These are phyloP conservation scores for Macroglossus sobrinus DNA, from an alignment of 2,113 vertebrate genomes.

Conservation along the genomic window DNA sequence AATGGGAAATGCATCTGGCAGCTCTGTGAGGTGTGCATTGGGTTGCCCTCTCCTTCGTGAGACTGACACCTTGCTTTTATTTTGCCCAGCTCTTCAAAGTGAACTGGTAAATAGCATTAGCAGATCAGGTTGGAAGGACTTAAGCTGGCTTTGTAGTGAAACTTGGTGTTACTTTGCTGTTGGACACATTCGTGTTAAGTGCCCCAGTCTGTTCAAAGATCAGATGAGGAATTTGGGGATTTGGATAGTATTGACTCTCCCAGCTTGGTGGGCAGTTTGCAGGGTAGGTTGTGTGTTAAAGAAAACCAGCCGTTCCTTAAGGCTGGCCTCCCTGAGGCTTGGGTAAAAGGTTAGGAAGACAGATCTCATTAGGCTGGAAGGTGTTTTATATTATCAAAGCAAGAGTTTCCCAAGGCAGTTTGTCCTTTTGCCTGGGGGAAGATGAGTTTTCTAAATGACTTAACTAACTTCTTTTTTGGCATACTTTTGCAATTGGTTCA, in stretches of 20 bases:
- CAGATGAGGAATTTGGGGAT: background rate
- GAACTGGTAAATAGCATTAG: slow-evolving; percentile 64
- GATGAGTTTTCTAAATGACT: slow-evolving; percentile 81
- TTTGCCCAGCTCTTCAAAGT: slow-evolving; percentile 63
- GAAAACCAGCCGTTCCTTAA: slow-evolving; percentile 5
- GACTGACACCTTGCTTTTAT: slow-evolving; percentile 55
- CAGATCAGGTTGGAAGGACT: slow-evolving; percentile 50
- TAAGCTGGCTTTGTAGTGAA: background rate
- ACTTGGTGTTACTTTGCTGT: background rate
- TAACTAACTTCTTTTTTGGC: slow-evolving; percentile 82
- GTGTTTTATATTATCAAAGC: slow-evolving; percentile 58
- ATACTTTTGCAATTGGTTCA: slow-evolving; percentile 81
- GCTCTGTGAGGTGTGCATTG: background rate
- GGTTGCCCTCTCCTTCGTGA: slow-evolving; percentile 21
- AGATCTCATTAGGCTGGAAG: slow-evolving; percentile 49
- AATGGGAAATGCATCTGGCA: slow-evolving; percentile 62
- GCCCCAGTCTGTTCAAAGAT: background rate
- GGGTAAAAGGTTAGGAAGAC: slow-evolving; percentile 23
- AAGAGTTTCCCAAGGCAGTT: slow-evolving; percentile 74
- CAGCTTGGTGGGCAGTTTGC: background rate
- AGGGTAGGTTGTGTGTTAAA: background rate
- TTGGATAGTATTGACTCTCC: background rate
- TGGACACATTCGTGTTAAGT: slow-evolving; percentile 23
- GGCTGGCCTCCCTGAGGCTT: background rate
- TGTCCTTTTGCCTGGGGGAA: slow-evolving; percentile 73